A percentile compares a stretch with the other conserved stretches of the same genome.
Conservation (phyloP, 1,140 invertebrate species). For the Meloidogyne exigua region DNA sequence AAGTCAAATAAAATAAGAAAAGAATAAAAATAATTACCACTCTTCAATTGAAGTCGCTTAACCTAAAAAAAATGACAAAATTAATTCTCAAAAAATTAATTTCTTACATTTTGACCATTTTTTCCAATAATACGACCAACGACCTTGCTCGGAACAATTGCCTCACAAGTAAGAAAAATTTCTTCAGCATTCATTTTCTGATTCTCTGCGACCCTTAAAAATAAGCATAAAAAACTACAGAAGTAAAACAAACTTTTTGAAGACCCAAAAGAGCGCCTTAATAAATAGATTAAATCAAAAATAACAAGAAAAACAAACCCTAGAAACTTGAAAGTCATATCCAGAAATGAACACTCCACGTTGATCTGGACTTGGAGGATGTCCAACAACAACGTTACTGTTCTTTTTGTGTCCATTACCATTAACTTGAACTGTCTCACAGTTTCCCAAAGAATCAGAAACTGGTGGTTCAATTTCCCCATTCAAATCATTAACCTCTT, state of each 20-base stretch:
- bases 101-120: slow-evolving; percentile 32
- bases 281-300: not conserved
- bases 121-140: slow-evolving; percentile 41
- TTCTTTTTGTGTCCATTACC: not conserved
- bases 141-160: slow-evolving; percentile 27
- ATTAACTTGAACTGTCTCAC: not conserved
- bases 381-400: not conserved
- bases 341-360: slow-evolving; percentile 20
- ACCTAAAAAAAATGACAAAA: slow-evolving; percentile 29
- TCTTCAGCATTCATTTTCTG: slow-evolving; percentile 11
- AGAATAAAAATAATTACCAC: not conserved
- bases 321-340: slow-evolving; percentile 26
- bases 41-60: slow-evolving; percentile 25
- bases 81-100: not conserved
- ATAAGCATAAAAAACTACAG: not conserved
- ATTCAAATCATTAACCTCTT: not conserved
- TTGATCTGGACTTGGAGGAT: not conserved
- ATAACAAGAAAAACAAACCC: not conserved
- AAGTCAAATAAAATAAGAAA: no score
- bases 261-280: slow-evolving; percentile 23
- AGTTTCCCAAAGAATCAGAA: not conserved
- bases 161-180: slow-evolving; percentile 16
- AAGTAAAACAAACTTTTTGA: slow-evolving; percentile 7
- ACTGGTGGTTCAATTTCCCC: not conserved
- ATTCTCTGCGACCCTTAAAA: slow-evolving; percentile 16